A percentile compares a stretch with the other conserved stretches of the same genome.
Evolutionary conservation across 2,888 invertebrate species (phyloP).

Genomic region (Stramonita haemastoma): DNA sequence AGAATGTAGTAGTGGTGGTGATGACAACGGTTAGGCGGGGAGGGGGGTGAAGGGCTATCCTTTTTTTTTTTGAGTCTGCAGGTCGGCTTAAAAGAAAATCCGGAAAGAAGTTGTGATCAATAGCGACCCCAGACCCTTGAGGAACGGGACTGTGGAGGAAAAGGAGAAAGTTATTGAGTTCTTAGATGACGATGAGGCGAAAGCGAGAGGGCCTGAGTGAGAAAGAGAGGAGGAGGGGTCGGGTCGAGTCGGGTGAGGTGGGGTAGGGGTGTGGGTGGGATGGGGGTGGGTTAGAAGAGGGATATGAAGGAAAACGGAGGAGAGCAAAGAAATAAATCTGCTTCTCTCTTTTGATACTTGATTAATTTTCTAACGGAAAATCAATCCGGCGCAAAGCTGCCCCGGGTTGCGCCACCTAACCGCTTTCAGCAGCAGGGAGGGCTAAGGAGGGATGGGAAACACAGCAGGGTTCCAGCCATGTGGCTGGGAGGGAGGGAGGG

Average conservation of each 20-base stretch:
- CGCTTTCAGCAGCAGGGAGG: background rate
- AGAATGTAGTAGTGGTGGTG: too few relatives aligned
- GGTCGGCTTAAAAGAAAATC: background rate
- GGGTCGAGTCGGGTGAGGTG: too few relatives aligned
- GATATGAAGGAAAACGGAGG: background rate
- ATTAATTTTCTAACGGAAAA: slow-evolving; percentile 36
- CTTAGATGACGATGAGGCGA: background rate
- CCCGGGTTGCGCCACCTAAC: background rate
- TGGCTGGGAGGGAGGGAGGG: background rate
- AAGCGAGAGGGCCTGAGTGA: background rate
- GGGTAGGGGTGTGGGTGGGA: background rate
- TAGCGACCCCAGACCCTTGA: slow-evolving; percentile 3
- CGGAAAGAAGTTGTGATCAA: background rate
- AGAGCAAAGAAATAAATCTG: slow-evolving; percentile 18
- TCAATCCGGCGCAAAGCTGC: slow-evolving; percentile 14
- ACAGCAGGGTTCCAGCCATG: too few relatives aligned
- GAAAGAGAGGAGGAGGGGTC: background rate
- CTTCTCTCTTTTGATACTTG: slow-evolving; percentile 23
- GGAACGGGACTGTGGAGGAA: background rate
- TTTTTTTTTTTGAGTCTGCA: background rate
- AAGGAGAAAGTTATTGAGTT: slow-evolving; percentile 33
- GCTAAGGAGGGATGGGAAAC: too few relatives aligned
- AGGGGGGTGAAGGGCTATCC: too few relatives aligned
- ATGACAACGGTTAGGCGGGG: too few relatives aligned
- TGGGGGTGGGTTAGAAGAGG: background rate